A percentile compares a stretch with the other conserved stretches of the same genome.
These are phyloP conservation scores for Drosophila birchii DNA, from an alignment of 2,888 invertebrate species.

Conservation along the genomic window DNA sequence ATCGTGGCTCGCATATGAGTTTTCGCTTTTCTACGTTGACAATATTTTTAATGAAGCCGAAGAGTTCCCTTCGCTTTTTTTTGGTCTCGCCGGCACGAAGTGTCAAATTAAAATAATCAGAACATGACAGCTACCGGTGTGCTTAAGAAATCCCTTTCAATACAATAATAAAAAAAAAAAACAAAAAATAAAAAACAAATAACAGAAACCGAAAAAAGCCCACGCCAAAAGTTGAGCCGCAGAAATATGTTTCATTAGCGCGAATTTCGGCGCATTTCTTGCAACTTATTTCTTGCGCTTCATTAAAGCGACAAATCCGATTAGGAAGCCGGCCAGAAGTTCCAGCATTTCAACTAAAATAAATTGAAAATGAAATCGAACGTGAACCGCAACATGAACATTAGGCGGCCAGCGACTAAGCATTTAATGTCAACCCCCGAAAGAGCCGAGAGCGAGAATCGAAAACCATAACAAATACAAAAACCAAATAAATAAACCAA, in stretches of 20 bases:
- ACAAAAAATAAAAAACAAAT: neutral
- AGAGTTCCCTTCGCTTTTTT: conserved; percentile 53
- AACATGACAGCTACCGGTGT: conserved; percentile 80
- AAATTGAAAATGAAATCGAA: conserved; percentile 78
- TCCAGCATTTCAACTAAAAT: conserved; percentile 48
- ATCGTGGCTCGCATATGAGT: conserved; percentile 54
- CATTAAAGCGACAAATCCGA: conserved; percentile 80
- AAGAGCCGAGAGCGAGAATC: neutral
- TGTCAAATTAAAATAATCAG: conserved; percentile 81
- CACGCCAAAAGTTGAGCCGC: conserved; percentile 42
- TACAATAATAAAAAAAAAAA: neutral
- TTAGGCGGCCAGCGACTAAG: conserved; percentile 81
- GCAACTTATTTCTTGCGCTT: conserved; percentile 75
- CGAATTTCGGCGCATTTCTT: conserved; percentile 74
- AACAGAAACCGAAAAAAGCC: conserved; percentile 5
- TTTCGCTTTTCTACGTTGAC: conserved; percentile 61
- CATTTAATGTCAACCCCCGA: conserved; percentile 70
- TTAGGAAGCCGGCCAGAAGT: conserved; percentile 48
- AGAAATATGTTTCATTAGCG: conserved; percentile 68
- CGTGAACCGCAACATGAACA: conserved; percentile 79
- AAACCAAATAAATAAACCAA: conserved; percentile 38
- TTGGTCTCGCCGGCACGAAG: conserved; percentile 58
- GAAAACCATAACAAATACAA: conserved; percentile 30
- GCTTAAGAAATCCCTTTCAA: conserved; percentile 22
- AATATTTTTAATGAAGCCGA: conserved; percentile 73